Evolutionary conservation across 1,140 invertebrate species (phyloP).

Genomic region (Drosophila yakuba): DNA sequence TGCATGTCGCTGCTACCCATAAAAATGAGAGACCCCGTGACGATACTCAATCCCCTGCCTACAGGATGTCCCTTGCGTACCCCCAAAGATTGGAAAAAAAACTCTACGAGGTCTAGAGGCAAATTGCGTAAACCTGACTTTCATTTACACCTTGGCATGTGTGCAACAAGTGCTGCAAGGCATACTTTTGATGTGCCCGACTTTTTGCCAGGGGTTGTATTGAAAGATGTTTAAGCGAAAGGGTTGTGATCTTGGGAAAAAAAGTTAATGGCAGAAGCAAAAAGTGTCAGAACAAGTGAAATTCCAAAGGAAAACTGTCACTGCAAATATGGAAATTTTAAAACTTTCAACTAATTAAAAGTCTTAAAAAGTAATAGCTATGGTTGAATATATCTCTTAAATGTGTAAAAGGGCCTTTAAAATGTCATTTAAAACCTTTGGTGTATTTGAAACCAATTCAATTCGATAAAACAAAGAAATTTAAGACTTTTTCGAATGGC

Average conservation of each 20-base stretch:
- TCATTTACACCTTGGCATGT: constrained; percentile 68
- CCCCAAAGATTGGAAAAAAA: background rate
- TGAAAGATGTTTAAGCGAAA: constrained; percentile 6
- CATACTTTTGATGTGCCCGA: constrained; percentile 65
- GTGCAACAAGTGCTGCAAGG: constrained; percentile 55
- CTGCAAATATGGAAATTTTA: constrained; percentile 2
- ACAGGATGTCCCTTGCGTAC: background rate
- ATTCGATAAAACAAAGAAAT: no score
- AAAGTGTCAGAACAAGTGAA: constrained; percentile 3
- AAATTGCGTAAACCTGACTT: constrained; percentile 73
- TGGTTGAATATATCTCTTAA: background rate
- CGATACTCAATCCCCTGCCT: constrained; percentile 9
- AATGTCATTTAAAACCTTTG: background rate
- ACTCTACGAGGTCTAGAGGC: constrained; percentile 21
- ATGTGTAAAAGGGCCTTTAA: background rate
- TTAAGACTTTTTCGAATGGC: background rate
- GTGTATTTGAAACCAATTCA: no score
- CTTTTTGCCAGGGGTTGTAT: constrained; percentile 18
- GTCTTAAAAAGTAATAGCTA: background rate
- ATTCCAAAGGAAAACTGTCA: background rate
- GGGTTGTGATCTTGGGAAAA: background rate
- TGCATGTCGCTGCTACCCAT: constrained; percentile 55
- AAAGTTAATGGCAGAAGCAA: background rate
- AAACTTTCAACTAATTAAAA: background rate
- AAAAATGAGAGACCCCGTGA: constrained; percentile 52